Evolutionary conservation across 2,113 vertebrate species (phyloP).

Genomic region (Sceloporus tristichus): DNA sequence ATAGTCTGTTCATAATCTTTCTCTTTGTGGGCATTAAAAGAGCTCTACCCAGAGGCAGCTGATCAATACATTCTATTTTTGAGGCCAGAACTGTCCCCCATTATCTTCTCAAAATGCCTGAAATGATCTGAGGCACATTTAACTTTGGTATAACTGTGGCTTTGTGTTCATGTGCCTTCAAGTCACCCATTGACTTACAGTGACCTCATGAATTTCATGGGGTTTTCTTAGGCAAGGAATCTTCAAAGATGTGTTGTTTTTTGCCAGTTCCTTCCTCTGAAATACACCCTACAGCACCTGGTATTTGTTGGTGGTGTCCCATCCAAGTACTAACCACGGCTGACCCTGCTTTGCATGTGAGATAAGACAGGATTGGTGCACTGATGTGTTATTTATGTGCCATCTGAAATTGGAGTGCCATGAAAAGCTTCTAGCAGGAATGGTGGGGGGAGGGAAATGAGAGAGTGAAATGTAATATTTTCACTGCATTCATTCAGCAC

Average conservation of each 20-base stretch:
- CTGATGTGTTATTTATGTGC: neutral
- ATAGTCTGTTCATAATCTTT: constrained; percentile 67
- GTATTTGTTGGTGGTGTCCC: no score
- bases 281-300: no score
- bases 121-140: neutral
- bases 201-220: no score
- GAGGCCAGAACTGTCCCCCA: neutral
- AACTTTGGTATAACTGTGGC: neutral
- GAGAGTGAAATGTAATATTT: neutral
- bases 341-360: no score
- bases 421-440: neutral
- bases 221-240: no score
- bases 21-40: constrained; percentile 50
- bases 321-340: no score
- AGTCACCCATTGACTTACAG: no score
- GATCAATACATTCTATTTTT: neutral
- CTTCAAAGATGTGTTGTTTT: no score
- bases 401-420: neutral
- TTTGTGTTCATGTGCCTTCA: neutral
- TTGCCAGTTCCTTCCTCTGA: no score
- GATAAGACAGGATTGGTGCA: no score
- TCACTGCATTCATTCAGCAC: neutral
- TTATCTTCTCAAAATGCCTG: neutral
- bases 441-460: no score
- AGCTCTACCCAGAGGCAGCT: constrained; percentile 46